These are phyloP conservation scores for Cerceris ruficornis DNA, from an alignment of 2,888 invertebrate species.

Conservation along the genomic window DNA sequence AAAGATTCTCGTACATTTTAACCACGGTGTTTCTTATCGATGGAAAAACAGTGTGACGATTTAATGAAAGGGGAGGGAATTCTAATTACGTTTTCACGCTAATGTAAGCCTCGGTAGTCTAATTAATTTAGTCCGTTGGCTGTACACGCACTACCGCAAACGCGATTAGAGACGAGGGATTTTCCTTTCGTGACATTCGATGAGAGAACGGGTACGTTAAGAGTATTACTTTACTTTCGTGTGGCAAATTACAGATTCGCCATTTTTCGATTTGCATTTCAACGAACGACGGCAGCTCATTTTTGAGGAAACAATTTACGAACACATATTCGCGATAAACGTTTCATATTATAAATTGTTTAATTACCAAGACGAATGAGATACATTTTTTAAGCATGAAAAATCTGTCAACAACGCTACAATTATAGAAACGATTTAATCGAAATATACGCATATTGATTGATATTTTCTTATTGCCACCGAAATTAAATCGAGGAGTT, in stretches of 20 bases:
- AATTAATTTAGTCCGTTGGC: constrained; percentile 49
- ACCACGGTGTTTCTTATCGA: constrained; percentile 34
- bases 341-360: too few relatives aligned
- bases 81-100: constrained; percentile 44
- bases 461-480: too few relatives aligned
- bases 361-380: too few relatives aligned
- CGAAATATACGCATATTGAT: too few relatives aligned
- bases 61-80: constrained; percentile 43
- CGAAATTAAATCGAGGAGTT: too few relatives aligned
- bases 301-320: too few relatives aligned
- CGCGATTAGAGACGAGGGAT: neutral
- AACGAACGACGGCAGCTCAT: too few relatives aligned
- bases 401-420: too few relatives aligned
- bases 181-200: neutral
- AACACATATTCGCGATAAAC: too few relatives aligned
- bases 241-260: neutral
- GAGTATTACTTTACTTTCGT: neutral
- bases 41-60: constrained; percentile 19
- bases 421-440: too few relatives aligned
- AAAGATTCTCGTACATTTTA: neutral
- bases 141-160: neutral
- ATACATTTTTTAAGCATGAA: too few relatives aligned
- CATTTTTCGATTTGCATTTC: neutral
- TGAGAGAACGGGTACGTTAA: neutral
- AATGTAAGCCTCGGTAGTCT: constrained; percentile 48